These are phyloP conservation scores for Florisuga fusca DNA, from an alignment of 2,797 vertebrate species.

Conservation along the genomic window DNA sequence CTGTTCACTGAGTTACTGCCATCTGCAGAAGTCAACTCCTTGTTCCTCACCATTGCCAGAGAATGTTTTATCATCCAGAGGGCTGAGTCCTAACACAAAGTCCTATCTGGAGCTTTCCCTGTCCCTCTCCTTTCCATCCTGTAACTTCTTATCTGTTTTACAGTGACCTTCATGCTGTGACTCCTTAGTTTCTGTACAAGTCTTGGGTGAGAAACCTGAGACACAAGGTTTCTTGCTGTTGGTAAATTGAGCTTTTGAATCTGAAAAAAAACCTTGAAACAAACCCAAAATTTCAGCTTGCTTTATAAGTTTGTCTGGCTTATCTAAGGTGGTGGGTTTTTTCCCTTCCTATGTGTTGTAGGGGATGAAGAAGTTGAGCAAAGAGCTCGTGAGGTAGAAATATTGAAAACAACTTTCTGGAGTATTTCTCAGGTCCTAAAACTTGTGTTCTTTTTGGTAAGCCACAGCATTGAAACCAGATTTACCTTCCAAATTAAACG, in stretches of 20 bases:
- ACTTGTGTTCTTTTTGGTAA: not conserved
- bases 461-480: not conserved
- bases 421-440: not conserved
- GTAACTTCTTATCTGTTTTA: no score
- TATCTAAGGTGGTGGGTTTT: fast-evolving
- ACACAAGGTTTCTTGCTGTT: not conserved
- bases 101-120: not conserved
- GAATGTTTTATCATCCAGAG: no score
- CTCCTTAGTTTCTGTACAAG: no score
- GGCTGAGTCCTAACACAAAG: not conserved
- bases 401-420: not conserved
- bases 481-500: not conserved
- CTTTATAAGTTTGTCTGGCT: not conserved
- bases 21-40: not conserved
- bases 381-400: not conserved
- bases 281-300: no score
- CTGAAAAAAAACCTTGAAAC: not conserved
- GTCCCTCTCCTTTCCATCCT: not conserved
- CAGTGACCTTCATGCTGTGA: no score
- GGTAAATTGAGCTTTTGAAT: not conserved
- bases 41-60: not conserved
- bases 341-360: not conserved
- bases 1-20: not conserved
- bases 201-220: not conserved
- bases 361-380: fast-evolving